Conservation (phyloP, 2,888 invertebrate species). For the Parnassius orleans region DNA sequence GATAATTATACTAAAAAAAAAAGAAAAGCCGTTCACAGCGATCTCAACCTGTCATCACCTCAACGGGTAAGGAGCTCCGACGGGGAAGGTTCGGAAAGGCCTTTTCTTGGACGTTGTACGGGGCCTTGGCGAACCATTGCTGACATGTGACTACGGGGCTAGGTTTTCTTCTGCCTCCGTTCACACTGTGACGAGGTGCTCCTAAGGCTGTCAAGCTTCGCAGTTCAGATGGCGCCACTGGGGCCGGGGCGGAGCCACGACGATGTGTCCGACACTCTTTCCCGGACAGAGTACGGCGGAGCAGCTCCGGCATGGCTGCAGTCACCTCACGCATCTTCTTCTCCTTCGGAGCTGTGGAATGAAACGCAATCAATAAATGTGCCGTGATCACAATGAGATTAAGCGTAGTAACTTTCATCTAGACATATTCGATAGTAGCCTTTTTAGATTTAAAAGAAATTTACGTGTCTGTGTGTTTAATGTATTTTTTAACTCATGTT, state of each 20-base stretch:
- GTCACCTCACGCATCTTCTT: slow-evolving; percentile 52
- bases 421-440: too few species aligned
- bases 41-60: slow-evolving; percentile 67
- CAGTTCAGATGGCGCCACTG: slow-evolving; percentile 48
- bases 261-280: slow-evolving; percentile 50
- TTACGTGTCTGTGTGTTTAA: too few species aligned
- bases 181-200: slow-evolving; percentile 46
- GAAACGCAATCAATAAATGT: background rate
- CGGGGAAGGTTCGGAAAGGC: slow-evolving; percentile 45
- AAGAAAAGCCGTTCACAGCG: slow-evolving; percentile 42
- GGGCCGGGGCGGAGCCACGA: slow-evolving; percentile 63
- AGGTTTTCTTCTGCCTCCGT: slow-evolving; percentile 50
- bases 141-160: slow-evolving; percentile 48
- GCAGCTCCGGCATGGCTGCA: slow-evolving; percentile 45
- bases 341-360: slow-evolving; percentile 47
- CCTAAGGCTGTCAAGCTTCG: slow-evolving; percentile 43
- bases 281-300: slow-evolving; percentile 50
- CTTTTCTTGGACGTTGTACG: slow-evolving; percentile 43
- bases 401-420: too few species aligned
- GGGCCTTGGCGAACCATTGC: slow-evolving; percentile 53
- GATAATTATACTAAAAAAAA: slow-evolving; percentile 33
- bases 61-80: slow-evolving; percentile 67
- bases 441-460: too few species aligned
- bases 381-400: too few species aligned
- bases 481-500: too few species aligned